These are phyloP conservation scores for Aphis craccivora DNA, from an alignment of 1,140 invertebrate species.

Conservation along the genomic window DNA sequence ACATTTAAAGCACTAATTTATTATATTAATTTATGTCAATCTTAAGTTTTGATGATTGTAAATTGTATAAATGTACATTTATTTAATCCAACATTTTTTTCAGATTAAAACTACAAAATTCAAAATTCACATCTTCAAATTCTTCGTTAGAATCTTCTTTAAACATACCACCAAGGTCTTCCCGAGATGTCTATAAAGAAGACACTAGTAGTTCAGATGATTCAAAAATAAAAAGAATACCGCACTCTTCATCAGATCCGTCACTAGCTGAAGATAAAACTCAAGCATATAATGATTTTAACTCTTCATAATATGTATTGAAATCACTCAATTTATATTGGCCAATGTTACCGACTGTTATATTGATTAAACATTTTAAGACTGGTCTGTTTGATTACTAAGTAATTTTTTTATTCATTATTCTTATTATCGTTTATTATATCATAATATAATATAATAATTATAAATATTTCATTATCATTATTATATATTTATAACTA, in stretches of 20 bases:
- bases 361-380: slow-evolving; percentile 16
- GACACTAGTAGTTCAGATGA: not conserved
- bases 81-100: not conserved
- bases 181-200: not conserved
- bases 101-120: slow-evolving; percentile 27
- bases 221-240: slow-evolving; percentile 7
- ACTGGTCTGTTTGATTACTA: not conserved
- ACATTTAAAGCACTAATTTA: not conserved
- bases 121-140: slow-evolving; percentile 20
- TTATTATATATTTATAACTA: not conserved
- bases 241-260: not conserved
- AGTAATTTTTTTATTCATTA: slow-evolving; percentile 22
- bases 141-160: not conserved
- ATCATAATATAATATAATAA: not conserved
- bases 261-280: slow-evolving; percentile 1
- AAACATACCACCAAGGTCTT: not conserved
- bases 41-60: too few species aligned
- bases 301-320: slow-evolving; percentile 18
- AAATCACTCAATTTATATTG: not conserved
- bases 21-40: not conserved
- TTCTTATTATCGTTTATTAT: not conserved
- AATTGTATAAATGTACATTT: not conserved
- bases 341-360: slow-evolving; percentile 19
- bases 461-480: not conserved
- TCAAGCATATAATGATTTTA: not conserved